A percentile compares a stretch with the other conserved stretches of the same genome.
These are phyloP conservation scores for Peromyscus californicus DNA, from an alignment of 2,113 vertebrate genomes.

Conservation along the genomic window DNA sequence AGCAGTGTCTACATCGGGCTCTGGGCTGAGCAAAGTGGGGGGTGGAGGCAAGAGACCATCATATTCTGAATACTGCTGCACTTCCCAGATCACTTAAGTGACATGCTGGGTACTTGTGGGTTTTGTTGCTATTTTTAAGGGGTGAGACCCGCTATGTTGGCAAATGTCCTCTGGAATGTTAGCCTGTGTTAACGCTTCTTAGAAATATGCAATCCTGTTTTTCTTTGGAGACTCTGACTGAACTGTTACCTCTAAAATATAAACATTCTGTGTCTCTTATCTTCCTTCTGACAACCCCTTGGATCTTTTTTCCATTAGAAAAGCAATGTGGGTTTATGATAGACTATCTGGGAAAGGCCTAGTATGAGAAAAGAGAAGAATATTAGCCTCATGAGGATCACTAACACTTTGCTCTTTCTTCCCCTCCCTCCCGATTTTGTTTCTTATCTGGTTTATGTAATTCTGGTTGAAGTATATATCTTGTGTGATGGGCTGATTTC, in stretches of 20 bases:
- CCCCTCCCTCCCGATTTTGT: not conserved
- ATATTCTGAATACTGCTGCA: too few species aligned
- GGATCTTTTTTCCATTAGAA: conserved; percentile 28
- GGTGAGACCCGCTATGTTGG: not conserved
- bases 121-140: not conserved
- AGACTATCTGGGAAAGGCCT: conserved; percentile 2
- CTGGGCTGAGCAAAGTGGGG: not conserved
- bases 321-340: not conserved
- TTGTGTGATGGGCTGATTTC: not conserved
- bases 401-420: not conserved
- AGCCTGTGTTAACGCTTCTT: not conserved
- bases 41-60: not conserved
- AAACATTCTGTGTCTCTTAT: not conserved
- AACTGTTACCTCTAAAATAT: not conserved
- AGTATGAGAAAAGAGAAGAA: conserved; percentile 38
- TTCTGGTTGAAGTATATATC: not conserved
- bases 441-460: not conserved
- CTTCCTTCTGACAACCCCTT: not conserved
- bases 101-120: too few species aligned
- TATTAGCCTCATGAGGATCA: not conserved
- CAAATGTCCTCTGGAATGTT: not conserved
- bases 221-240: not conserved
- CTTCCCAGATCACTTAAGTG: not conserved
- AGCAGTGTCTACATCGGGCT: not conserved
- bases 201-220: not conserved